phyloP scores from a whole-genome alignment of 2,888 invertebrate genomes.

The Rotaria macrura region DNA sequence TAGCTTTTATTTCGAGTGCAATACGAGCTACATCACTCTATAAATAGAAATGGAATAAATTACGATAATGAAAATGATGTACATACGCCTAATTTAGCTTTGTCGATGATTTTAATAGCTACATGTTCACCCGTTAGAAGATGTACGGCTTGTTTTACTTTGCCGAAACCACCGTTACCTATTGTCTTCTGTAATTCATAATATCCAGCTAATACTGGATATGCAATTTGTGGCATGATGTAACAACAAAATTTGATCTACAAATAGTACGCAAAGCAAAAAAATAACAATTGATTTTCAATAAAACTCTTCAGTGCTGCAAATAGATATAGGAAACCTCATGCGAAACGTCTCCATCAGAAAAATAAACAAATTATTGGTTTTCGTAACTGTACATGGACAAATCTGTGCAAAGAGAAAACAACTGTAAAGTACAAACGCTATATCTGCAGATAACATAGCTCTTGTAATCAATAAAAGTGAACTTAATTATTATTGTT shows the following conservation, averaged over 20 bases:
- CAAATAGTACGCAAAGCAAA: too few species aligned
- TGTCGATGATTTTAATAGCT: constrained; percentile 34
- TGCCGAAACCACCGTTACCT: constrained; percentile 33
- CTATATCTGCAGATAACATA: too few species aligned
- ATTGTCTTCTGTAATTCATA: constrained; percentile 33
- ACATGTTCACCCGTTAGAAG: constrained; percentile 32
- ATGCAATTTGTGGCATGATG: neutral
- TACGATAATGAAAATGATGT: neutral
- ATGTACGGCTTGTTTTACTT: constrained; percentile 32
- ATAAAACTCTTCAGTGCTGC: too few species aligned
- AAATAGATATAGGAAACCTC: too few species aligned
- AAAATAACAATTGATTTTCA: too few species aligned
- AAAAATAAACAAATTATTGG: too few species aligned
- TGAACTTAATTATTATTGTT: too few species aligned
- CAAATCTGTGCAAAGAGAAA: too few species aligned
- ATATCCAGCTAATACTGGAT: constrained; percentile 12
- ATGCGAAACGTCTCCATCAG: too few species aligned
- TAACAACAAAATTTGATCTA: neutral
- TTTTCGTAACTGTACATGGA: too few species aligned
- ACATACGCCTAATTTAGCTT: constrained; percentile 29
- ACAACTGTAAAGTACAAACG: too few species aligned
- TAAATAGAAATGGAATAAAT: neutral
- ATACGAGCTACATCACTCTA: constrained; percentile 51
- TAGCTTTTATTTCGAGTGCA: constrained; percentile 63
- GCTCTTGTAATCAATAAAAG: too few species aligned